These are phyloP conservation scores for Rhyzopertha dominica DNA, from an alignment of 1,140 invertebrate genomes.

Conservation along the genomic window DNA sequence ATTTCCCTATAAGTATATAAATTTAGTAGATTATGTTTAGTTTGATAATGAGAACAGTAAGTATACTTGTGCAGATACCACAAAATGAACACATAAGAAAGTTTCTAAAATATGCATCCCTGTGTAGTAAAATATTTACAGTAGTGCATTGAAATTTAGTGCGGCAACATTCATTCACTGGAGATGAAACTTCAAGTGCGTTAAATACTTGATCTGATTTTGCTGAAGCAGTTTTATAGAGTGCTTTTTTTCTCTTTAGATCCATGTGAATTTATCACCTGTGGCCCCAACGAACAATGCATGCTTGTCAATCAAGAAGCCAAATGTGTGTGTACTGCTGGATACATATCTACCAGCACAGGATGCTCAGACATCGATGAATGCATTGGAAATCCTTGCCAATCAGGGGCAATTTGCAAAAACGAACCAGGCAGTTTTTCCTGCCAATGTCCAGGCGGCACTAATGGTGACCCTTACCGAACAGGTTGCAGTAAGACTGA, in stretches of 20 bases:
- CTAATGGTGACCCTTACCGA: slow-evolving; percentile 63
- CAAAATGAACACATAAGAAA: too few relatives aligned
- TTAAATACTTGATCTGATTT: too few relatives aligned
- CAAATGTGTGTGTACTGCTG: slow-evolving; percentile 75
- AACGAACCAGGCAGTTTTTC: slow-evolving; percentile 81
- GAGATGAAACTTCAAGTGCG: too few relatives aligned
- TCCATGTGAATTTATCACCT: slow-evolving; percentile 81
- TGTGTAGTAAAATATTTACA: too few relatives aligned
- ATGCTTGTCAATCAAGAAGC: slow-evolving; percentile 77
- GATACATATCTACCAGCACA: slow-evolving; percentile 66
- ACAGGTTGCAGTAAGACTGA: slow-evolving; percentile 64
- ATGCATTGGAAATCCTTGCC: slow-evolving; percentile 72
- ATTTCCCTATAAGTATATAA: too few relatives aligned
- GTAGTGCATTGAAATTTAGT: too few relatives aligned
- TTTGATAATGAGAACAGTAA: too few relatives aligned
- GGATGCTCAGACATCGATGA: slow-evolving; percentile 87
- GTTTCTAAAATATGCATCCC: too few relatives aligned
- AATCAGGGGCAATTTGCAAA: slow-evolving; percentile 75
- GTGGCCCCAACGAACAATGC: slow-evolving; percentile 84
- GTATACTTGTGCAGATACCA: too few relatives aligned
- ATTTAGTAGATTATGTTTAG: too few relatives aligned
- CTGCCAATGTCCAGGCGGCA: slow-evolving; percentile 81
- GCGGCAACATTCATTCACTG: too few relatives aligned
- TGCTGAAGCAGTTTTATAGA: too few relatives aligned
- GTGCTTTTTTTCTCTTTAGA: slow-evolving; percentile 62